These are phyloP conservation scores for Erinaceus europaeus DNA, from an alignment of 2,113 vertebrate genomes.

Conservation along the genomic window DNA sequence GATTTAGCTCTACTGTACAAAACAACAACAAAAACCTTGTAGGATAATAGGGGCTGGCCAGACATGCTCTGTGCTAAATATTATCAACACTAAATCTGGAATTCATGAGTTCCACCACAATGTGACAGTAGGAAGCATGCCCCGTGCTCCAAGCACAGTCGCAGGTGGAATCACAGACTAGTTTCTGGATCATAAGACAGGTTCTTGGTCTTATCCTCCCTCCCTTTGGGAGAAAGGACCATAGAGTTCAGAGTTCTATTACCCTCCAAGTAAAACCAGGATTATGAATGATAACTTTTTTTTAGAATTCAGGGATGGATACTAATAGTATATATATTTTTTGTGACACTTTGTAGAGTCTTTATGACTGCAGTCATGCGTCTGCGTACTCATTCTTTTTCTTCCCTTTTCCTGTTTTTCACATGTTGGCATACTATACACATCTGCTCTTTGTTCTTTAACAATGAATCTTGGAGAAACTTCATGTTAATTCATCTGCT, in stretches of 20 bases:
- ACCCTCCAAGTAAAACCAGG: too few species aligned
- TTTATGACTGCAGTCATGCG: not conserved
- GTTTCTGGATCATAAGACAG: not conserved
- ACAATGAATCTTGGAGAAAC: not conserved
- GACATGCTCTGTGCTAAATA: rapidly evolving
- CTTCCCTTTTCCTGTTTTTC: too few species aligned
- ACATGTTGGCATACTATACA: not conserved
- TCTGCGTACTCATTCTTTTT: too few species aligned
- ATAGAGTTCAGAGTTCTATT: not conserved
- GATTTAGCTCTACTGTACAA: not conserved
- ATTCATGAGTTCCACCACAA: not conserved
- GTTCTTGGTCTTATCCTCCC: not conserved
- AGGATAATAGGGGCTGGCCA: too few species aligned
- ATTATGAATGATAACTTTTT: not conserved
- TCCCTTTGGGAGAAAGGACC: not conserved
- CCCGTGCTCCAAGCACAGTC: rapidly evolving
- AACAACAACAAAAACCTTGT: not conserved
- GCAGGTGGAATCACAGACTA: rapidly evolving
- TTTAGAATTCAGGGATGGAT: too few species aligned
- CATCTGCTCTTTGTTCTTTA: not conserved
- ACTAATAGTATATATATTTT: too few species aligned
- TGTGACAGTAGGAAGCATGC: not conserved
- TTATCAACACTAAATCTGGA: not conserved
- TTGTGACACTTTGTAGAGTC: not conserved
- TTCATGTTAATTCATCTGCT: too few species aligned